phyloP scores from a whole-genome alignment of 2,888 invertebrate species.

The Acanthococcus lagerstroemiae region DNA sequence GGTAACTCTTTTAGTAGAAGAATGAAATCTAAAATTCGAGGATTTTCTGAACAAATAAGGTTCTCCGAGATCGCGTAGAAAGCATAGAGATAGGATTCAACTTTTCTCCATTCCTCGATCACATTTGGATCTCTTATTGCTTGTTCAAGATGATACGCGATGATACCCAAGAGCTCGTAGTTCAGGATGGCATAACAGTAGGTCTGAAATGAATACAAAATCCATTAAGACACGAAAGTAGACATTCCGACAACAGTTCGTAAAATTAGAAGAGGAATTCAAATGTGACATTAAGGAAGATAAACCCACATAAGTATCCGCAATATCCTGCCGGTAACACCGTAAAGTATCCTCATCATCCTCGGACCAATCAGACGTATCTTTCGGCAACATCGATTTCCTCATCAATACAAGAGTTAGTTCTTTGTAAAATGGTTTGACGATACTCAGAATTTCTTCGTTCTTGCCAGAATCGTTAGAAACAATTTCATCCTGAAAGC shows the following conservation, averaged over 20 bases:
- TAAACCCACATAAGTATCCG: conserved; percentile 62
- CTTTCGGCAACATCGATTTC: conserved; percentile 68
- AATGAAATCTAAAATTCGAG: conserved; percentile 29
- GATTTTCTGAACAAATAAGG: conserved; percentile 40
- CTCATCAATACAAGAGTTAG: conserved; percentile 63
- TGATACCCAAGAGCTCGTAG: conserved; percentile 58
- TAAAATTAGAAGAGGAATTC: too few species aligned
- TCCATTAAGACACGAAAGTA: too few species aligned
- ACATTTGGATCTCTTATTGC: conserved; percentile 41
- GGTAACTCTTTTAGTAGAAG: conserved; percentile 50
- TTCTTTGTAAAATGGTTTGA: conserved; percentile 60
- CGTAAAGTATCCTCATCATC: conserved; percentile 80
- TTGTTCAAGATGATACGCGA: conserved; percentile 54
- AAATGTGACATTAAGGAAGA: neutral
- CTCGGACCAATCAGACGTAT: conserved; percentile 51
- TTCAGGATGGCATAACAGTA: conserved; percentile 78
- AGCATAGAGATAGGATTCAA: conserved; percentile 58
- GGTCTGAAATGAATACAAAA: conserved; percentile 47
- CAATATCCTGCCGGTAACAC: conserved; percentile 76
- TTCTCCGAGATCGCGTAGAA: conserved; percentile 55
- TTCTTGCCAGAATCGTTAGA: conserved; percentile 14
- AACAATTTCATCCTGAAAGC: conserved; percentile 33
- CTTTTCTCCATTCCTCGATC: conserved; percentile 44
- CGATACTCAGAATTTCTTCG: conserved; percentile 22
- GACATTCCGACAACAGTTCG: too few species aligned